Conservation (phyloP, 2,797 vertebrate genomes). For the Chiloscyllium punctatum region DNA sequence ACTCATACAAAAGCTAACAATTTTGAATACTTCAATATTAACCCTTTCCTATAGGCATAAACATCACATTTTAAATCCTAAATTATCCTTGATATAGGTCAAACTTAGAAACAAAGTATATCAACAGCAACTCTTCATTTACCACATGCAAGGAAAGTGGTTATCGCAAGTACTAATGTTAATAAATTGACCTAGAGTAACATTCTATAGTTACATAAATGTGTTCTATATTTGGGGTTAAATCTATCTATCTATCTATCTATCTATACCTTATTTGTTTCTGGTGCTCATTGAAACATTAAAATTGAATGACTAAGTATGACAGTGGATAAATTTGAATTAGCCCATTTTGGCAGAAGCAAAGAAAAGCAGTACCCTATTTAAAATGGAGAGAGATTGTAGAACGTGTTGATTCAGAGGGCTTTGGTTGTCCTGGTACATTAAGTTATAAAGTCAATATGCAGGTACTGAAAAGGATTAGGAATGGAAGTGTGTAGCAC, state of each 20-base stretch:
- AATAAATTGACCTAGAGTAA: neutral
- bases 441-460: too few species aligned
- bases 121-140: neutral
- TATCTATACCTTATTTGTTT: neutral
- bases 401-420: too few species aligned
- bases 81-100: neutral
- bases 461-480: too few species aligned
- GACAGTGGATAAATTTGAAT: too few species aligned
- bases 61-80: neutral
- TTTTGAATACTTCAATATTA: neutral
- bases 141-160: neutral
- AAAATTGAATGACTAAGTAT: neutral
- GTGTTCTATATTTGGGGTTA: neutral
- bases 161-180: neutral
- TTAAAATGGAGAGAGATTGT: too few species aligned
- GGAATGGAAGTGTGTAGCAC: too few species aligned
- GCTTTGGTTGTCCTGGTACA: too few species aligned
- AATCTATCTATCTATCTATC: neutral
- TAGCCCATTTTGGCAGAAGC: too few species aligned
- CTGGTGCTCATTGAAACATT: neutral
- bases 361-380: too few species aligned
- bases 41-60: neutral
- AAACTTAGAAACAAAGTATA: neutral
- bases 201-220: neutral
- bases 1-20: neutral